phyloP scores from a whole-genome alignment of 2,113 vertebrate genomes.

The Mesoclemmys tuberculata region DNA sequence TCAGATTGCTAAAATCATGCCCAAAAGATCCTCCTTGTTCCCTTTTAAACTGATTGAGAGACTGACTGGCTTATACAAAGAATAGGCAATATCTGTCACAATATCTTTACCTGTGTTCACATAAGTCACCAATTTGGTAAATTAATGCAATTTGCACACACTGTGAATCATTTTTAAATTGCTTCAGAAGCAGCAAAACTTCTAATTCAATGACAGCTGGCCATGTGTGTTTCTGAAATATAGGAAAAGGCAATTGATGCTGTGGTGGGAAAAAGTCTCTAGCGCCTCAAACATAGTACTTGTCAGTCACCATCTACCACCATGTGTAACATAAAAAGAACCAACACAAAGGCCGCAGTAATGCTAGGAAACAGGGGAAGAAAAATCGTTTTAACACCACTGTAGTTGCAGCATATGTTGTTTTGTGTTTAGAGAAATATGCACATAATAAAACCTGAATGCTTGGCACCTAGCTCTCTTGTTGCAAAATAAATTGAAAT shows the following conservation, averaged over 20 bases:
- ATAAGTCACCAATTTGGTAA: not conserved
- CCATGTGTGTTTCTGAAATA: not conserved
- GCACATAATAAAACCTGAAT: not conserved
- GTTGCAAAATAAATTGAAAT: not conserved
- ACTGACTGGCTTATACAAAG: not conserved
- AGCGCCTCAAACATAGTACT: not conserved
- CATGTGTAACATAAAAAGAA: not conserved
- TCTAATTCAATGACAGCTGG: not conserved
- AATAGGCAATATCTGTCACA: not conserved
- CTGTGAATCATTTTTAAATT: not conserved
- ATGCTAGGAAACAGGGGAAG: not conserved
- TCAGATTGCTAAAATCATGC: constrained; percentile 22
- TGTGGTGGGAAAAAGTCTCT: not conserved
- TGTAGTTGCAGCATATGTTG: not conserved
- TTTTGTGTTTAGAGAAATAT: constrained; percentile 6
- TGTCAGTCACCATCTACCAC: not conserved
- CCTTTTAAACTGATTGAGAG: constrained; percentile 18
- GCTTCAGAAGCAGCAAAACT: not conserved
- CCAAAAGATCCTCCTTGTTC: not conserved
- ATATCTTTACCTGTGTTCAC: not conserved
- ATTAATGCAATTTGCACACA: not conserved
- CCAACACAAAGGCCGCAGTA: not conserved
- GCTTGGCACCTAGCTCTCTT: not conserved
- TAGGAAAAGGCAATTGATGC: not conserved
- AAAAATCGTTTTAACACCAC: not conserved